Percentiles rank a stretch among this genome's conserved stretches.
Evolutionary conservation across 2,113 vertebrate genomes (phyloP).

Genomic region (Empidonax alnorum): DNA sequence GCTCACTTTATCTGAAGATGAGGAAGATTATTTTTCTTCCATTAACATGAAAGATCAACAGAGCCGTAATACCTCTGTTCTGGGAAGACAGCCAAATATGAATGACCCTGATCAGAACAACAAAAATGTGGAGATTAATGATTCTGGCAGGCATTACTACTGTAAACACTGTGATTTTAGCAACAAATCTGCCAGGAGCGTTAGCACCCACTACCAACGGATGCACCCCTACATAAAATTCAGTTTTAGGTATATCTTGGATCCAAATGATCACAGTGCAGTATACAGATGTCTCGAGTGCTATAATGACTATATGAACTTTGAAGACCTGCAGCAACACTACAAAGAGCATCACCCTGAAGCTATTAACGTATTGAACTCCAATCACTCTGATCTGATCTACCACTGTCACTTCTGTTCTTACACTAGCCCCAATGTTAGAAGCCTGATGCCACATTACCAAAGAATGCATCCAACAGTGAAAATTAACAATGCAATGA

Average conservation of each 20-base stretch:
- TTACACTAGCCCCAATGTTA: slow-evolving; percentile 96
- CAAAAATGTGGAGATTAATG: slow-evolving; percentile 84
- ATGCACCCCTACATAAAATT: slow-evolving; percentile 99
- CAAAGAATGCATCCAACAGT: slow-evolving; percentile 99
- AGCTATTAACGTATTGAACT: slow-evolving; percentile 97
- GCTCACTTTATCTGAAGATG: slow-evolving; percentile 92
- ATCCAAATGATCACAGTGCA: slow-evolving; percentile 95
- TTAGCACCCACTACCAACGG: slow-evolving; percentile 97
- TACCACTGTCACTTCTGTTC: slow-evolving; percentile 97
- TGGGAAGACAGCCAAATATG: slow-evolving; percentile 73
- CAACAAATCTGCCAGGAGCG: slow-evolving; percentile 97
- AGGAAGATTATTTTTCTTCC: slow-evolving; percentile 88
- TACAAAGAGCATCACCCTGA: slow-evolving; percentile 98
- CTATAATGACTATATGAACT: slow-evolving; percentile 95
- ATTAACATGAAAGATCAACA: slow-evolving; percentile 83
- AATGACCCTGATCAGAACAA: slow-evolving; percentile 76
- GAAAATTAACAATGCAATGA: slow-evolving; percentile 99
- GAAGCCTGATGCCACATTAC: slow-evolving; percentile 99
- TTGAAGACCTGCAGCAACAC: slow-evolving; percentile 95
- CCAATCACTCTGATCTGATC: slow-evolving; percentile 94
- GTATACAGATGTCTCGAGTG: slow-evolving; percentile 98
- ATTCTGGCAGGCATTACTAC: slow-evolving; percentile 90
- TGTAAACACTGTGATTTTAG: slow-evolving; percentile 99
- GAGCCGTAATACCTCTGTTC: slow-evolving; percentile 68
- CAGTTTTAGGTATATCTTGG: slow-evolving; percentile 97